phyloP scores from a whole-genome alignment of 2,797 vertebrate genomes.

The Pangasius krempfi region DNA sequence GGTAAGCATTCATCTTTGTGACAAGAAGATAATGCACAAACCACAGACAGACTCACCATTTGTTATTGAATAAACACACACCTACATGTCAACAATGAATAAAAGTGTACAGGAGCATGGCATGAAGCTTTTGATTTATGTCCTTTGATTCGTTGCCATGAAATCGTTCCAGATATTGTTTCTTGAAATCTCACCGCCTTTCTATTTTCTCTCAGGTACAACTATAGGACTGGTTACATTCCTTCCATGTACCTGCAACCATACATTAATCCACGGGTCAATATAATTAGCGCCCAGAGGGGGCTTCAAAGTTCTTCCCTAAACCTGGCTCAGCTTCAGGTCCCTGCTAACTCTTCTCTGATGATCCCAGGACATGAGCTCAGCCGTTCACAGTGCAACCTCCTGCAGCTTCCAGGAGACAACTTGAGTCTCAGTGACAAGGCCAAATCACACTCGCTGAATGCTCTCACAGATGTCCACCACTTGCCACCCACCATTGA shows the following conservation, averaged over 20 bases:
- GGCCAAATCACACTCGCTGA: conserved; percentile 63
- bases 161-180: not conserved
- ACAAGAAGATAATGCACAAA: not conserved
- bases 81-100: not conserved
- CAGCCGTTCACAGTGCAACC: conserved; percentile 66
- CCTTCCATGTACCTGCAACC: conserved; percentile 82
- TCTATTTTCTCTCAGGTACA: conserved; percentile 71
- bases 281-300: conserved; percentile 43
- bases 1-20: conserved; percentile 68
- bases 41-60: not conserved
- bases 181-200: not conserved
- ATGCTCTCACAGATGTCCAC: conserved; percentile 1
- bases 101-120: not conserved
- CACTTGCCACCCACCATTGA: conserved; percentile 53
- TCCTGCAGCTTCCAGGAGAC: conserved; percentile 6
- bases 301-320: conserved; percentile 33
- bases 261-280: conserved; percentile 72
- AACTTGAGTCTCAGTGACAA: not conserved
- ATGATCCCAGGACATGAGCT: conserved; percentile 54
- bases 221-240: conserved; percentile 74
- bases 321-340: conserved; percentile 40
- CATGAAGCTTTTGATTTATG: not conserved
- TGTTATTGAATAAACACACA: not conserved
- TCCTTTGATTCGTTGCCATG: not conserved
- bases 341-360: not conserved